Base-by-base conservation (phyloP, 2,797 vertebrate species). In the Graptemys geographica region DNA sequence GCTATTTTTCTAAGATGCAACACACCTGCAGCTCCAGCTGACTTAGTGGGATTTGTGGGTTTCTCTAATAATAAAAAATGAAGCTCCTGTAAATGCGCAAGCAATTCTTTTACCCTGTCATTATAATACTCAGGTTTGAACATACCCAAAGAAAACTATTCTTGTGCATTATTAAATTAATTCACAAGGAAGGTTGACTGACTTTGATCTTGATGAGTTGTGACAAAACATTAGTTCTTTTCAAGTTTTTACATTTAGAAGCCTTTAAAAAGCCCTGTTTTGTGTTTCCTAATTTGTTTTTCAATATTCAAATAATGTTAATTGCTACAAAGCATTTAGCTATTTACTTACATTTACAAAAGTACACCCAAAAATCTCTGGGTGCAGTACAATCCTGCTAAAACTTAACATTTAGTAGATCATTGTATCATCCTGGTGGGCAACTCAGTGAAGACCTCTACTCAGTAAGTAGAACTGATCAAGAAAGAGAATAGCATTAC, bases 1-100 rank as follows among this genome's bases (percentile, higher is more conserved):
- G 87, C 87, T 96, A 4, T 8, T 92, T 96, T 96, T 55, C 79
- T 81, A 62, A 91, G 93, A 88, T 89, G 33, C 81, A 83, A 49
- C 85, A 19, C 51, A 79, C 53, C n/a, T 95, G 81, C 80, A 79
- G 49, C 21, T n/a, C 31, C 5, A 8, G 69, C 62, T 92, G 69
- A 69, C 12, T n/a, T 89, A 51, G 13, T 91, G 89, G 89, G 51
- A 83, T 88, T 90, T 8, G 55, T 89, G 37, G 86, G 19, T 62
- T 95, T 92, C 53, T 93, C 41, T 86, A 76, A 51, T 44, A 80
- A 80, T 76, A 76, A 88, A 90, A 93, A 82, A 79, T 28, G 4
- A 95, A 93, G 27, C 21, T 81, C 74, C 23, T 81, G 33, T 59
- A 79, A 76, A 56, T 81, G 6, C 69, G 44, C 33, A 23, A 11